Evolutionary conservation across 1,140 invertebrate genomes (phyloP).

Genomic region (Chelonus insularis): DNA sequence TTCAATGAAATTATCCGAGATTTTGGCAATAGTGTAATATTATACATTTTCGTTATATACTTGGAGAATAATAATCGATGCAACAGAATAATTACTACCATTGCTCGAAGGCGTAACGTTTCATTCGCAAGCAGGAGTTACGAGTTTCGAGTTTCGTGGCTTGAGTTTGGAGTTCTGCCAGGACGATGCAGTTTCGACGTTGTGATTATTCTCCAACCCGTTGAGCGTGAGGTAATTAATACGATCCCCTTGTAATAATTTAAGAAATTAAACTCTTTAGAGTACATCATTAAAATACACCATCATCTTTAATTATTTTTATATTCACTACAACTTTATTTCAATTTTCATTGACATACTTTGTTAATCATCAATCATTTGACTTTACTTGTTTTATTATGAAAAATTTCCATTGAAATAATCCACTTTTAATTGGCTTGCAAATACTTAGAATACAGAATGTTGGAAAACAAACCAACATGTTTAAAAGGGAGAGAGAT

Average conservation of each 20-base stretch:
- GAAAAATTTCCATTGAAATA: too few relatives aligned
- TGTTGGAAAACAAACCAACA: too few relatives aligned
- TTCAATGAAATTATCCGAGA: slow-evolving; percentile 4
- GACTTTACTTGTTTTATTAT: too few relatives aligned
- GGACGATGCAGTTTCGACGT: slow-evolving; percentile 8
- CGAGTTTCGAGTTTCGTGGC: slow-evolving; percentile 26
- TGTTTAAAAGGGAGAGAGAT: too few relatives aligned
- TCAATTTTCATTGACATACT: too few relatives aligned
- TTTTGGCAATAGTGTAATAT: background rate
- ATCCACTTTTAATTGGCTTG: too few relatives aligned
- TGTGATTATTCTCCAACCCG: slow-evolving; percentile 1
- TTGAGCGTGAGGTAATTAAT: slow-evolving; percentile 14
- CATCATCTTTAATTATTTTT: background rate
- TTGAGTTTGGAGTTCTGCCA: slow-evolving; percentile 26
- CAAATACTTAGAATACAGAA: too few relatives aligned
- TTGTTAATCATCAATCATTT: too few relatives aligned
- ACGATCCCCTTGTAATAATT: background rate
- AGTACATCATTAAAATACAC: background rate
- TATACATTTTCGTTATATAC: background rate
- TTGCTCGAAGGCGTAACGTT: slow-evolving; percentile 20
- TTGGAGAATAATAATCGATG: slow-evolving; percentile 9
- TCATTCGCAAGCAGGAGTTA: slow-evolving; percentile 19
- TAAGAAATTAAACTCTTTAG: background rate
- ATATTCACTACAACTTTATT: background rate
- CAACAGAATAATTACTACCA: slow-evolving; percentile 15